Conservation (phyloP, 2,113 vertebrate genomes). For the Anser brachyrhynchus region DNA sequence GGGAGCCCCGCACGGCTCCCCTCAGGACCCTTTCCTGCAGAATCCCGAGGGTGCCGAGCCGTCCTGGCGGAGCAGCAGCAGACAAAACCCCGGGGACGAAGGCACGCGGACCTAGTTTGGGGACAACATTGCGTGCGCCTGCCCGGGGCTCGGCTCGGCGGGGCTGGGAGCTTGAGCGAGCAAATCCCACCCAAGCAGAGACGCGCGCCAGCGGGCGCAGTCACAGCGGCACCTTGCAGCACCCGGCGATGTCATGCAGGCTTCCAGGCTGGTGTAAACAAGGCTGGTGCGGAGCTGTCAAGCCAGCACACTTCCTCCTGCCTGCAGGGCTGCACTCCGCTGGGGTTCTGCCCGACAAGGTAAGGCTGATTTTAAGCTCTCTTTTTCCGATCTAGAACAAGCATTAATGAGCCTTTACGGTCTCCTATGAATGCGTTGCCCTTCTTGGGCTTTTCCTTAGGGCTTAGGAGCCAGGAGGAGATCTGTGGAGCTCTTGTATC, state of each 20-base stretch:
- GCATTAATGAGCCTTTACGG: accelerated
- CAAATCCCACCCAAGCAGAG: not conserved
- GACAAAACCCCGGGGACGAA: not conserved
- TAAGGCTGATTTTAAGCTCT: conserved; percentile 47
- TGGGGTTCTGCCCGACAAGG: conserved; percentile 29
- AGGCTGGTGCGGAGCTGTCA: not conserved
- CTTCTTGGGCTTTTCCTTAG: not conserved
- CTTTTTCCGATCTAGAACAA: not conserved
- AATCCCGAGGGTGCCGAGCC: not conserved
- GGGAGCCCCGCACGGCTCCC: not conserved
- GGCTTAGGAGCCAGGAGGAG: not conserved
- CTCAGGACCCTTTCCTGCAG: not conserved
- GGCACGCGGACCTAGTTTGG: accelerated
- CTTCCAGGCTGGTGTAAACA: not conserved
- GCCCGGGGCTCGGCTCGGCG: accelerated
- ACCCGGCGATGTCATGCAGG: not conserved
- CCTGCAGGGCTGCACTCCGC: not conserved
- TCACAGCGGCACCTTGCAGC: not conserved
- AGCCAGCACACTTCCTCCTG: conserved; percentile 55
- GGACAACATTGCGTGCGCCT: accelerated
- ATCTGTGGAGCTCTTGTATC: not conserved
- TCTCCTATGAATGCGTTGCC: not conserved
- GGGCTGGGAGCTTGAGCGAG: not conserved
- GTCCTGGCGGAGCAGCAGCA: accelerated
- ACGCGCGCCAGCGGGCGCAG: accelerated